Conservation (phyloP, 1,140 invertebrate species). For the Gonioctena quinquepunctata region DNA sequence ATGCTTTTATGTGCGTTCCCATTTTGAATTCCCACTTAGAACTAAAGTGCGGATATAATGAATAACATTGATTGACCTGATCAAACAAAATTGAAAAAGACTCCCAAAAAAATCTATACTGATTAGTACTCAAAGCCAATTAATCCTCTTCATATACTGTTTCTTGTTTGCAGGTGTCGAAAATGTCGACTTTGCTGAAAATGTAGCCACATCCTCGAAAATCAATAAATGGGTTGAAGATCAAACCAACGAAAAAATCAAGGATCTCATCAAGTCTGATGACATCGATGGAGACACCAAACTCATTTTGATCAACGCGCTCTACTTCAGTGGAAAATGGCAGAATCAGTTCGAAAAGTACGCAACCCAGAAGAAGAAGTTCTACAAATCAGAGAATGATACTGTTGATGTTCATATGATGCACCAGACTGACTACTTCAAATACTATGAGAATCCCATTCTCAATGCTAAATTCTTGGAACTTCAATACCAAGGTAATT, state of each 20-base stretch:
- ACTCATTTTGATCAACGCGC: conserved; percentile 78
- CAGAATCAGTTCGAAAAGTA: conserved; percentile 60
- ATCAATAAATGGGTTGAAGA: conserved; percentile 76
- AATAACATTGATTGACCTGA: no score
- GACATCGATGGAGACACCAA: conserved; percentile 60
- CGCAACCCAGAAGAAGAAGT: conserved; percentile 57
- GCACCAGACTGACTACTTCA: conserved; percentile 46
- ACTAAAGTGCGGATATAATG: no score
- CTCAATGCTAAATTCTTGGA: conserved; percentile 61
- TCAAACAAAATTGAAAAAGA: no score
- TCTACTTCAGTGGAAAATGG: conserved; percentile 80
- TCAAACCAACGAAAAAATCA: conserved; percentile 74
- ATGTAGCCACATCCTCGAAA: conserved; percentile 48
- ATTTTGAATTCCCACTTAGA: no score
- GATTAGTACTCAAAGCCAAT: no score
- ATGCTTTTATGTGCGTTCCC: no score
- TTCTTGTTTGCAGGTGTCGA: conserved; percentile 54
- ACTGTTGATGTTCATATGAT: conserved; percentile 44
- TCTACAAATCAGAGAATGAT: conserved; percentile 42
- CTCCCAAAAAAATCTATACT: no score
- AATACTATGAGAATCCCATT: conserved; percentile 57
- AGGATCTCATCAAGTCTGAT: conserved; percentile 64
- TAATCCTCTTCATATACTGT: no score
- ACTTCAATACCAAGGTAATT: conserved; percentile 61
- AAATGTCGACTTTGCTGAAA: conserved; percentile 61